phyloP scores from a whole-genome alignment of 2,888 invertebrate species.

The Lasius fuliginosus region DNA sequence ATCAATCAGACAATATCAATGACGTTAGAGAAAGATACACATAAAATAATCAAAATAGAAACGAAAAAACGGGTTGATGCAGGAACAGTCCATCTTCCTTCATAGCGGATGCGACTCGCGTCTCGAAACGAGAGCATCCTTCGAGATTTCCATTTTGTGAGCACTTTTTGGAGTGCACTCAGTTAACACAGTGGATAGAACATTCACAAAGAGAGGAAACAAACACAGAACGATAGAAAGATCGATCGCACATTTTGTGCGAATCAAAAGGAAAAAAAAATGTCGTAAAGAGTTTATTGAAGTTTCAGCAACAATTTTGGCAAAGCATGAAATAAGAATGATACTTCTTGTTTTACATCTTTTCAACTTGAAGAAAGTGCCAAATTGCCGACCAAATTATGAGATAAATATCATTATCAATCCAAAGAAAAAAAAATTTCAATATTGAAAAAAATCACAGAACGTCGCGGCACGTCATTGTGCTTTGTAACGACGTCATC shows the following conservation, averaged over 20 bases:
- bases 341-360: neutral
- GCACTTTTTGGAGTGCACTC: neutral
- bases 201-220: neutral
- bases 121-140: conserved; percentile 70
- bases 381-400: neutral
- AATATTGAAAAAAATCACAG: conserved; percentile 16
- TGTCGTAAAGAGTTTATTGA: neutral
- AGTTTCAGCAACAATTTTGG: neutral
- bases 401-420: neutral
- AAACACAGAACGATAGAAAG: neutral
- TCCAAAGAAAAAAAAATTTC: neutral
- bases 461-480: conserved; percentile 59
- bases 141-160: conserved; percentile 6
- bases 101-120: conserved; percentile 61
- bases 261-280: neutral
- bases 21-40: neutral
- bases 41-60: conserved; percentile 24
- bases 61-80: conserved; percentile 6
- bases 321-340: neutral
- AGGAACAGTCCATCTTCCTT: conserved; percentile 14
- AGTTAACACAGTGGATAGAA: conserved; percentile 16
- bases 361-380: neutral
- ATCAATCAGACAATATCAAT: conserved; percentile 29
- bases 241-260: neutral
- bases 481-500: conserved; percentile 53